These are phyloP conservation scores for Cephalotes varians DNA, from an alignment of 2,888 invertebrate species.

Conservation along the genomic window DNA sequence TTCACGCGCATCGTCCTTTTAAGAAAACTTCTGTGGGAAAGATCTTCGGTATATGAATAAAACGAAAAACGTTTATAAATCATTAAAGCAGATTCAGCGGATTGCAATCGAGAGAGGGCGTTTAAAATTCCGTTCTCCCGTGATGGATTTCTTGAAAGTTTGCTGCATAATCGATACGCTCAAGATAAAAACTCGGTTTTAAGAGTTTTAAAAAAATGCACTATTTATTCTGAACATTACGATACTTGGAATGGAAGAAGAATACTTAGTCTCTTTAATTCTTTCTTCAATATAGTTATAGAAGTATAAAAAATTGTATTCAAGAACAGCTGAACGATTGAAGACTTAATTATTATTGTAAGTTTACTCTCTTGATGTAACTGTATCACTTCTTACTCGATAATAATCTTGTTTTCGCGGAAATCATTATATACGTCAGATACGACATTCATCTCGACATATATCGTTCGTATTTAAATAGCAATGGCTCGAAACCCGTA, in stretches of 20 bases:
- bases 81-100: not conserved
- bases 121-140: not conserved
- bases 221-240: not conserved
- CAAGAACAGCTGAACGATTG: not conserved
- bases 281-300: not conserved
- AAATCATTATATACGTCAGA: constrained; percentile 5
- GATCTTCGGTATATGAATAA: not conserved
- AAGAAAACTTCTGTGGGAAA: not conserved
- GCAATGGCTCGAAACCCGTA: not conserved
- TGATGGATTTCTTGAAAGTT: not conserved
- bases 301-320: not conserved
- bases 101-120: not conserved
- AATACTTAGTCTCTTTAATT: not conserved
- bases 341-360: not conserved
- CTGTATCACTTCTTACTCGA: not conserved
- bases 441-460: constrained; percentile 8
- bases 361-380: not conserved
- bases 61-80: constrained; percentile 28
- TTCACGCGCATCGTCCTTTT: not conserved
- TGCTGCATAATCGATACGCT: not conserved
- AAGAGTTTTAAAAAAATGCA: not conserved
- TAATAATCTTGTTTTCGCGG: constrained; percentile 17
- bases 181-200: not conserved
- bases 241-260: not conserved
- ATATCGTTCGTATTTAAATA: not conserved